Percentiles rank a stretch among this genome's conserved stretches.
Evolutionary conservation across 2,888 invertebrate species (phyloP).

Genomic region (Dexiosoma caninum): DNA sequence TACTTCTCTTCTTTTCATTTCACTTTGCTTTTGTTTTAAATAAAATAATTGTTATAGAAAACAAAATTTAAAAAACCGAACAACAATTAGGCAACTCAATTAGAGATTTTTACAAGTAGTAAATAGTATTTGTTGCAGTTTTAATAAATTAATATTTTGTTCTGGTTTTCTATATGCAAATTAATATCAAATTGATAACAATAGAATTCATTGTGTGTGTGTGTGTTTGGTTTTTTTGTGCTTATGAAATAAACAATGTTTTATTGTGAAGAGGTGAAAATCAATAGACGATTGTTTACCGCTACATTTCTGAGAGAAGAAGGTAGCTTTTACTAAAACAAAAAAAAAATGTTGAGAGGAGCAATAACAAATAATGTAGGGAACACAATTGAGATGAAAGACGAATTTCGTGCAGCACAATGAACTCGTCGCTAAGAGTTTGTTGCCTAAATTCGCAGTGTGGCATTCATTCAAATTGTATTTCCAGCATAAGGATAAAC

Average conservation of each 20-base stretch:
- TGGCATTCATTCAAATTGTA: no score
- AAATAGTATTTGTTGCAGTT: conserved; percentile 37
- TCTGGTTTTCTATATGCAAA: conserved; percentile 39
- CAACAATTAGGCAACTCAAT: conserved; percentile 54
- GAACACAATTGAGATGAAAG: no score
- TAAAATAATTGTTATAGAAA: conserved; percentile 14
- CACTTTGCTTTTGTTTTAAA: conserved; percentile 28
- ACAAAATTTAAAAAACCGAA: conserved; percentile 42
- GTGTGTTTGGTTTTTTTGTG: background rate
- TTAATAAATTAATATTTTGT: background rate
- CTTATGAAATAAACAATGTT: background rate
- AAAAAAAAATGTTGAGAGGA: background rate
- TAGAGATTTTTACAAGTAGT: conserved; percentile 23
- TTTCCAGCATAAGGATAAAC: no score
- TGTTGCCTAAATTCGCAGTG: no score
- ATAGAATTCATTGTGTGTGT: conserved; percentile 50
- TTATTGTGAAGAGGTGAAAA: background rate
- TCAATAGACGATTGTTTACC: background rate
- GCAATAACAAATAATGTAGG: no score
- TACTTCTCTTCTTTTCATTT: background rate
- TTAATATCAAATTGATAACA: conserved; percentile 50
- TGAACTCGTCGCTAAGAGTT: no score
- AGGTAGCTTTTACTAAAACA: background rate
- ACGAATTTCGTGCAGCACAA: no score
- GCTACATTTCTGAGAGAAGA: background rate